Evolutionary conservation across 1,140 invertebrate species (phyloP).

Genomic region (Halesus radiatus): DNA sequence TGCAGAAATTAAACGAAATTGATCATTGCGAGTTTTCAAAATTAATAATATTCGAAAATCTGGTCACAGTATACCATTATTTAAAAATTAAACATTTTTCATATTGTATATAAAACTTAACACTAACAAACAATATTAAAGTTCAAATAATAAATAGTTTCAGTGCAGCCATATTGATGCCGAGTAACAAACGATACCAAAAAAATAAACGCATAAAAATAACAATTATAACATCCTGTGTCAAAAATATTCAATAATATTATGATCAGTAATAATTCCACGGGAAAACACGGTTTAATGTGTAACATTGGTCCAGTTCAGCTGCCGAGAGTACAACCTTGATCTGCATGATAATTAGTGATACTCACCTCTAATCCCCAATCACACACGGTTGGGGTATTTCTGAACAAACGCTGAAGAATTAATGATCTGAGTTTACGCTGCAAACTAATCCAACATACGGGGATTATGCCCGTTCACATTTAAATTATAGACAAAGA

Average conservation of each 20-base stretch:
- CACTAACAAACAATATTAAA: constrained; percentile 30
- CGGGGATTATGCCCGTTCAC: too few relatives aligned
- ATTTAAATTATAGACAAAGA: too few relatives aligned
- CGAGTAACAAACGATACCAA: constrained; percentile 20
- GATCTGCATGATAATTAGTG: too few relatives aligned
- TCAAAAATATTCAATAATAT: too few relatives aligned
- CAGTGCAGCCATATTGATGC: background rate
- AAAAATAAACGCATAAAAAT: background rate
- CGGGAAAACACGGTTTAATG: too few relatives aligned
- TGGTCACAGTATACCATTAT: background rate
- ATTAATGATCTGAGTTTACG: too few relatives aligned
- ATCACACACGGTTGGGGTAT: too few relatives aligned
- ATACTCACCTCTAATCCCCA: too few relatives aligned
- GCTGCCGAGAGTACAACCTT: too few relatives aligned
- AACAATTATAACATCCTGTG: background rate
- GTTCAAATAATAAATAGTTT: constrained; percentile 32
- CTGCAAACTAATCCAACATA: too few relatives aligned
- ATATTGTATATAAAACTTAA: constrained; percentile 32
- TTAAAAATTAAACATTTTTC: constrained; percentile 6
- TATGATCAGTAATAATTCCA: background rate
- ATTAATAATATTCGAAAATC: background rate
- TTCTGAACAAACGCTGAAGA: too few relatives aligned
- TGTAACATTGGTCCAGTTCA: too few relatives aligned
- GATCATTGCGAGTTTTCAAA: background rate
- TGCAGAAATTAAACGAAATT: background rate